These are phyloP conservation scores for Thymallus thymallus DNA, from an alignment of 2,113 vertebrate genomes.

Conservation along the genomic window DNA sequence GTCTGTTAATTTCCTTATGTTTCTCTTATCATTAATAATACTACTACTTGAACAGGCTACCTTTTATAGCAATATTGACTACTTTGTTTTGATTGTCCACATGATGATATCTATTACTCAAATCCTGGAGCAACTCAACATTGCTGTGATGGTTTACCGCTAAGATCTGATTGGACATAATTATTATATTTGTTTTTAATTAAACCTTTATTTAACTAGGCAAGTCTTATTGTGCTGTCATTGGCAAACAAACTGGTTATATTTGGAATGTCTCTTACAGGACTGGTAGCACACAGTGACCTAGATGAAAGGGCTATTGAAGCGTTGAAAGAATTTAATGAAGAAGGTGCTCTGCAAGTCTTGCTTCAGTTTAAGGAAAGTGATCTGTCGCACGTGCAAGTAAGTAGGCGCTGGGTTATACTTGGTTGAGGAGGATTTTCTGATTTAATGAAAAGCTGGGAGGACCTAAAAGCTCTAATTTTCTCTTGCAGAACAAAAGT, in stretches of 20 bases:
- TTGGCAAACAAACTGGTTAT: not conserved
- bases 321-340: constrained; percentile 97
- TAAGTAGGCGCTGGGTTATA: constrained; percentile 54
- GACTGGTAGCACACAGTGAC: constrained; percentile 95
- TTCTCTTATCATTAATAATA: too few species aligned
- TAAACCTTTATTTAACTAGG: too few species aligned
- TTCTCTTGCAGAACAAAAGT: constrained; percentile 92
- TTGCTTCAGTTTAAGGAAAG: constrained; percentile 98
- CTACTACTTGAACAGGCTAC: too few species aligned
- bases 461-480: not conserved
- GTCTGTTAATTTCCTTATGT: too few species aligned
- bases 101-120: not conserved
- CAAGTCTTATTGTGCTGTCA: not conserved
- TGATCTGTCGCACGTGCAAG: constrained; percentile 97
- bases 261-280: constrained; percentile 60
- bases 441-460: not conserved
- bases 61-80: too few species aligned
- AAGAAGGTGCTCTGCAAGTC: constrained; percentile 95
- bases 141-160: not conserved
- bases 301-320: constrained; percentile 96
- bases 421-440: not conserved
- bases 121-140: not conserved
- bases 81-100: not conserved
- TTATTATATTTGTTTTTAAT: too few species aligned
- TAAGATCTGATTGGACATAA: not conserved